phyloP scores from a whole-genome alignment of 2,888 invertebrate genomes.

The Cataglyphis livida region DNA sequence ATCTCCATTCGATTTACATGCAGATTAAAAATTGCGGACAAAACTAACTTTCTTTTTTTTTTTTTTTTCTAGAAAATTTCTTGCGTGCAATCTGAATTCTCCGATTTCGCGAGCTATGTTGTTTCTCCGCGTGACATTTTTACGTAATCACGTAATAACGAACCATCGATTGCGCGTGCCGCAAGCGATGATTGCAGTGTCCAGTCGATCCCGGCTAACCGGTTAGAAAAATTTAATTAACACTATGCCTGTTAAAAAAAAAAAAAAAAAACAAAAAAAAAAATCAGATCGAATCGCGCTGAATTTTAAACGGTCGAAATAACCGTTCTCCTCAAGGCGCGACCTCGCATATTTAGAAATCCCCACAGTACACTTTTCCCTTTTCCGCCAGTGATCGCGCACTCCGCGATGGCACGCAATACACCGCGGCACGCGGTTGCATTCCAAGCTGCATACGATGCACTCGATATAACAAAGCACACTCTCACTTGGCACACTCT shows the following conservation, averaged over 20 bases:
- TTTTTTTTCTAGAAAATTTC: neutral
- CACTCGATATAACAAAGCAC: constrained; percentile 32
- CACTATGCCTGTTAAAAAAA: neutral
- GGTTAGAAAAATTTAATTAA: constrained; percentile 46
- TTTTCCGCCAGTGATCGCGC: constrained; percentile 45
- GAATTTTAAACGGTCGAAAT: constrained; percentile 45
- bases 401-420: constrained; percentile 54
- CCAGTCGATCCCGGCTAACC: constrained; percentile 30
- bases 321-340: constrained; percentile 51
- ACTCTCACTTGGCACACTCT: constrained; percentile 31
- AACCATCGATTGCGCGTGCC: neutral
- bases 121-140: constrained; percentile 35
- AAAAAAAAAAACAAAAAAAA: neutral
- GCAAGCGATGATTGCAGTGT: constrained; percentile 36
- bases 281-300: neutral
- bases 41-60: constrained; percentile 18
- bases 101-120: neutral
- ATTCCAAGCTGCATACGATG: constrained; percentile 29
- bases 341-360: constrained; percentile 63
- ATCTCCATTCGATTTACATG: constrained; percentile 43
- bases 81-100: neutral
- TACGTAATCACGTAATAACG: constrained; percentile 19
- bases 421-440: constrained; percentile 45
- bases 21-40: constrained; percentile 37
- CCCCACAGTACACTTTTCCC: constrained; percentile 51